These are phyloP conservation scores for Nephrocerus scutellatus DNA, from an alignment of 2,888 invertebrate species.

Conservation along the genomic window DNA sequence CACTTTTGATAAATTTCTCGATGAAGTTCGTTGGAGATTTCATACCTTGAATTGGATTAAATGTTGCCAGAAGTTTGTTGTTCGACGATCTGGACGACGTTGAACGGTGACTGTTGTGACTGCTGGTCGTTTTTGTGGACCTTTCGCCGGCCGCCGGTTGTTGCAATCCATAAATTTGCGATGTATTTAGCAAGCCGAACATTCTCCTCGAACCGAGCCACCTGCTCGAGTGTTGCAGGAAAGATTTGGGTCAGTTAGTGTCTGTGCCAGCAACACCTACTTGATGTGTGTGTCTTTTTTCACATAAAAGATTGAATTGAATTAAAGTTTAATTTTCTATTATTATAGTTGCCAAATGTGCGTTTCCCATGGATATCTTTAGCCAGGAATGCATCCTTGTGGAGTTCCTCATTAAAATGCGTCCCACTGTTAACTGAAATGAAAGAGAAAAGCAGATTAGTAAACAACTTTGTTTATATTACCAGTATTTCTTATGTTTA, in stretches of 20 bases:
- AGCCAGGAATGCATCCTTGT: no score
- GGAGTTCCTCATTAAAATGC: no score
- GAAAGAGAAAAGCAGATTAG: no score
- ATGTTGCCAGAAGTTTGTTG: constrained; percentile 30
- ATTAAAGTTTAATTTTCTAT: no score
- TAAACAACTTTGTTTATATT: no score
- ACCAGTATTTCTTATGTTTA: no score
- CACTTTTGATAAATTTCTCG: constrained; percentile 41
- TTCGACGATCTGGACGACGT: constrained; percentile 17
- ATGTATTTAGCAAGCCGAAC: constrained; percentile 42
- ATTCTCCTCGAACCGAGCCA: constrained; percentile 25
- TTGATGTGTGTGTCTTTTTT: no score
- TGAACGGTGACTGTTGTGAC: constrained; percentile 21
- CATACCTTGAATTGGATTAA: constrained; percentile 28
- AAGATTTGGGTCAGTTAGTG: constrained; percentile 11
- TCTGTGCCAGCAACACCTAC: no score
- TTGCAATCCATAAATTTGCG: constrained; percentile 43
- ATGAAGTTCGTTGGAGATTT: constrained; percentile 40
- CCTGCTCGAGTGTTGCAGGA: constrained; percentile 4
- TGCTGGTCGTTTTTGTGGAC: constrained; percentile 21
- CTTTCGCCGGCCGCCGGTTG: constrained; percentile 23
- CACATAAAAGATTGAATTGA: no score
- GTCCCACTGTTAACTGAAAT: no score
- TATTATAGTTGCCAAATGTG: no score
- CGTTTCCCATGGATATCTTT: no score